phyloP scores from a whole-genome alignment of 2,888 invertebrate species.

The Heliconius cydno region DNA sequence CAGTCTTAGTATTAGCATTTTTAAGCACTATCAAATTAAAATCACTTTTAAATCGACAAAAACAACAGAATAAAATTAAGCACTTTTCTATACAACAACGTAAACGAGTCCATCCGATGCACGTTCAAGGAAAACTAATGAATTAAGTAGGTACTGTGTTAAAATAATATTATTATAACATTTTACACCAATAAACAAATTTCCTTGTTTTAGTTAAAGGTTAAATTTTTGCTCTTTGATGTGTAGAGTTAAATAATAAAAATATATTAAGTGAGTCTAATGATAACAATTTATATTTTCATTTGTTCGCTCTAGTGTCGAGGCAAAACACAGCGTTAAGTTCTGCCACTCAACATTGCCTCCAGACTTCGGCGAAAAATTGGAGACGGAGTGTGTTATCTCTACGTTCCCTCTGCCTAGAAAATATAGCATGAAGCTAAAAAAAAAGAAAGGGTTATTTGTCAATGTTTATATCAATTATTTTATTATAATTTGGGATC shows the following conservation, averaged over 20 bases:
- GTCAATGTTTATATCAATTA: too few relatives aligned
- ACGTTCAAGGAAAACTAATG: slow-evolving; percentile 61
- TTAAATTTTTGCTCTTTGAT: background rate
- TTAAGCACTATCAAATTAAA: background rate
- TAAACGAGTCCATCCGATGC: slow-evolving; percentile 46
- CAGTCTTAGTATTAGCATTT: slow-evolving; percentile 8
- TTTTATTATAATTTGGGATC: too few relatives aligned
- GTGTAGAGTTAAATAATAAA: background rate
- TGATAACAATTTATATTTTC: too few relatives aligned
- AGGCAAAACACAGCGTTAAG: too few relatives aligned
- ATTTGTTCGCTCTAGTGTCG: too few relatives aligned
- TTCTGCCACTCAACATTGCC: too few relatives aligned
- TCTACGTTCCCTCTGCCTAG: too few relatives aligned
- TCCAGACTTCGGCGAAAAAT: too few relatives aligned
- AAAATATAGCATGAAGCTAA: too few relatives aligned
- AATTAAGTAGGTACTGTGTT: slow-evolving; percentile 37
- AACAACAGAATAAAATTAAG: background rate
- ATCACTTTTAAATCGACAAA: background rate
- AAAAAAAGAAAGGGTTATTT: too few relatives aligned
- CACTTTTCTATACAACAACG: slow-evolving; percentile 15
- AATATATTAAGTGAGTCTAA: background rate
- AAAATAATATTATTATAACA: slow-evolving; percentile 28
- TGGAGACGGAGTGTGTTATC: too few relatives aligned
- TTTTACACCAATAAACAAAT: slow-evolving; percentile 23
- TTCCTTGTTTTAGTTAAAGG: slow-evolving; percentile 30